Evolutionary conservation across 2,797 vertebrate genomes (phyloP).

Genomic region (Alosa sapidissima): DNA sequence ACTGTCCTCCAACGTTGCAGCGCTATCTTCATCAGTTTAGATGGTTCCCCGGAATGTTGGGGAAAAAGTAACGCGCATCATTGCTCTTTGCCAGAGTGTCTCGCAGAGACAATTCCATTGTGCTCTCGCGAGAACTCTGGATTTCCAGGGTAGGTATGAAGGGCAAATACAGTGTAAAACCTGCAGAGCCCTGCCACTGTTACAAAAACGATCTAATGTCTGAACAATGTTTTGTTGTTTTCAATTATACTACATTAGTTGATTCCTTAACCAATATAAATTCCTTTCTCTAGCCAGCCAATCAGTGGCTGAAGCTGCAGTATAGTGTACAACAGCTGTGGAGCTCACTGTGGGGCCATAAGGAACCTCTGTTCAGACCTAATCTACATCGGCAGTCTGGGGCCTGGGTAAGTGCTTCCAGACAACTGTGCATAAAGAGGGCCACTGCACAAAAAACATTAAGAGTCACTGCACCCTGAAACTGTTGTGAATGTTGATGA

Average conservation of each 20-base stretch:
- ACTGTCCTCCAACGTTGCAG: too few species aligned
- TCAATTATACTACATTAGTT: background rate
- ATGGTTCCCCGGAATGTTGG: too few species aligned
- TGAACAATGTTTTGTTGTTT: background rate
- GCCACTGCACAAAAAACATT: background rate
- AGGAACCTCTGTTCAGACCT: background rate
- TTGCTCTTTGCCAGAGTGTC: too few species aligned
- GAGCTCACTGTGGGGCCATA: background rate
- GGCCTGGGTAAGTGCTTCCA: slow-evolving; percentile 47
- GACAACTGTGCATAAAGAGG: slow-evolving; percentile 22
- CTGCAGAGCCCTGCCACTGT: too few species aligned
- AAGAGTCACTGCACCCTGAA: background rate
- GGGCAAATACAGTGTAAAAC: too few species aligned
- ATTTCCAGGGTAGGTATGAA: too few species aligned
- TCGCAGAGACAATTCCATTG: too few species aligned
- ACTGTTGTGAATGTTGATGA: slow-evolving; percentile 12
- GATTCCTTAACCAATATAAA: background rate
- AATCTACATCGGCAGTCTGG: slow-evolving; percentile 4
- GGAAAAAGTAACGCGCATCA: too few species aligned
- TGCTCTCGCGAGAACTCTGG: too few species aligned
- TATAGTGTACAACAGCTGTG: background rate
- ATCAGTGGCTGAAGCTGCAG: background rate
- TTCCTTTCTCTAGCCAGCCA: background rate
- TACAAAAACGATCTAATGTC: too few species aligned
- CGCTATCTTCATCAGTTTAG: too few species aligned